Evolutionary conservation across 2,113 vertebrate species (phyloP).

Genomic region (Polypterus senegalus): DNA sequence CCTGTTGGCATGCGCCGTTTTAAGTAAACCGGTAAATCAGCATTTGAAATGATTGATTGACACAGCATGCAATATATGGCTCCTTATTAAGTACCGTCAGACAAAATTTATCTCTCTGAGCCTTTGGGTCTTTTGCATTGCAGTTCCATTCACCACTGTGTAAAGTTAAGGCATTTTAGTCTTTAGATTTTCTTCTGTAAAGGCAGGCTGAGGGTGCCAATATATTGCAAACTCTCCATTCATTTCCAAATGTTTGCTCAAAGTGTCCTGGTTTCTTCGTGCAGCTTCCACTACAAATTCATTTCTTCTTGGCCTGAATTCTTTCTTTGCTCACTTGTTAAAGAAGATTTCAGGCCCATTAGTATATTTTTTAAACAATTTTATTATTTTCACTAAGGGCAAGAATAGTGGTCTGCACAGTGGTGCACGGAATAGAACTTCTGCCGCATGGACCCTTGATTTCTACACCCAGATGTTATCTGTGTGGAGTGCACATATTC

Average conservation of each 20-base stretch:
- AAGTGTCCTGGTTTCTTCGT: slow-evolving; percentile 32
- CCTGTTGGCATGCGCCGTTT: neutral
- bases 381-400: too few species aligned
- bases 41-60: slow-evolving; percentile 8
- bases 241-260: slow-evolving; percentile 29
- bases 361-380: too few species aligned
- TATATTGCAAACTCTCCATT: slow-evolving; percentile 34
- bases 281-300: slow-evolving; percentile 23
- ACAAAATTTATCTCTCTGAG: slow-evolving; percentile 2
- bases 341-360: too few species aligned
- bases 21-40: neutral
- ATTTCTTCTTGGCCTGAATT: slow-evolving; percentile 29
- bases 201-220: slow-evolving; percentile 10
- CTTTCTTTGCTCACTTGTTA: slow-evolving; percentile 12
- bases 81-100: neutral
- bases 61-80: neutral
- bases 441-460: too few species aligned
- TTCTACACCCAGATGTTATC: too few species aligned
- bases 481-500: too few species aligned
- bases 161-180: too few species aligned
- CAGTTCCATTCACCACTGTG: too few species aligned
- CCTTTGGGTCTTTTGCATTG: neutral
- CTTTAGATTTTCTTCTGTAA: neutral
- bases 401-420: too few species aligned
- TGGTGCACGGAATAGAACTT: too few species aligned